These are phyloP conservation scores for Lynx canadensis DNA, from an alignment of 2,113 vertebrate species.

Conservation along the genomic window DNA sequence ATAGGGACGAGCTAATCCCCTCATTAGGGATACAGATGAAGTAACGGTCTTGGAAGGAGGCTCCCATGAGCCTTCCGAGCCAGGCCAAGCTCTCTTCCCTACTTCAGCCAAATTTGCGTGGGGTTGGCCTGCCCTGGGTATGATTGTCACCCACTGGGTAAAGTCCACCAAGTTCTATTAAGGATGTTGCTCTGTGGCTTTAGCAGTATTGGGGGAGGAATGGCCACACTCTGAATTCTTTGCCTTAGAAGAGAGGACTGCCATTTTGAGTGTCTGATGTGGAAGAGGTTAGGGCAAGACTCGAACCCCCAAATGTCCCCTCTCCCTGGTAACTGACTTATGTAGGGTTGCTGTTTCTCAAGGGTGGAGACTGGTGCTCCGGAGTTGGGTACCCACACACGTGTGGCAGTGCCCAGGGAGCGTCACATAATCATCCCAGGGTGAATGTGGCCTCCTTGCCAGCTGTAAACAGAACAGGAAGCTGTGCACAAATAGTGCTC, in stretches of 20 bases:
- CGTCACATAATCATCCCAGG: not conserved
- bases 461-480: not conserved
- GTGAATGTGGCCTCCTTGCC: not conserved
- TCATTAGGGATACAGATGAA: not conserved
- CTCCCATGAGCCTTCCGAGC: not conserved
- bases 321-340: not conserved
- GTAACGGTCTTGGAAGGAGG: not conserved
- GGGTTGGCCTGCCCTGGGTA: not conserved
- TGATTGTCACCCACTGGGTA: not conserved
- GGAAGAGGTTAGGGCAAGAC: not conserved
- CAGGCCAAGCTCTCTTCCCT: not conserved
- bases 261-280: fast-evolving
- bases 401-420: not conserved
- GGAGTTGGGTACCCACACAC: not conserved
- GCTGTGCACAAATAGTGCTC: not conserved
- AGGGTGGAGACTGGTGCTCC: not conserved
- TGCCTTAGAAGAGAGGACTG: not conserved
- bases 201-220: not conserved
- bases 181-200: not conserved
- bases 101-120: not conserved
- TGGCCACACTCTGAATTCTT: not conserved
- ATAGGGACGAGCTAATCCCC: not conserved
- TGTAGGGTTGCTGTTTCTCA: not conserved
- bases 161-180: not conserved
- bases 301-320: not conserved